Conservation (phyloP, 2,888 invertebrate species). For the Molanna angustata region DNA sequence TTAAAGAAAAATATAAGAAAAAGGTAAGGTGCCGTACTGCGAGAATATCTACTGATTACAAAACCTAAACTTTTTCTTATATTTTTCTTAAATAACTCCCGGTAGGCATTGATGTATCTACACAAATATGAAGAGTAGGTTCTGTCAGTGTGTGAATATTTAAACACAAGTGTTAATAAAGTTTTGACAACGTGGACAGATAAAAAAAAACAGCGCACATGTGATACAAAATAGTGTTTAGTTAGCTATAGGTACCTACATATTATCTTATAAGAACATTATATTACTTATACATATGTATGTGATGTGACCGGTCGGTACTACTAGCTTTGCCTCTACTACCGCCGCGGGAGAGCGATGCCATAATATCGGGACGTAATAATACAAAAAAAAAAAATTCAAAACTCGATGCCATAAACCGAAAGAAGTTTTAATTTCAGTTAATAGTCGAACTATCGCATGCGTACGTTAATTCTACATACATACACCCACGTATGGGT, state of each 20-base stretch:
- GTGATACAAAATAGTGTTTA: too few species aligned
- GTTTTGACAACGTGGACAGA: neutral
- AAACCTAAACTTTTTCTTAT: too few species aligned
- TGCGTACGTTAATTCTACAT: slow-evolving; percentile 19
- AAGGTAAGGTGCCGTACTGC: too few species aligned
- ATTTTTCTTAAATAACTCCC: too few species aligned
- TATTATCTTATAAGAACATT: neutral
- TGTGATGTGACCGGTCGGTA: neutral
- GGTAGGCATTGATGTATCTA: too few species aligned
- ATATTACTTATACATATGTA: neutral
- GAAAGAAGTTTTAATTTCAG: slow-evolving; percentile 19
- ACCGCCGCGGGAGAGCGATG: slow-evolving; percentile 17
- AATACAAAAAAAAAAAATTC: slow-evolving; percentile 8
- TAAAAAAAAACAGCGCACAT: neutral
- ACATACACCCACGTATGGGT: slow-evolving; percentile 13
- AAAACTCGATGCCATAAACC: slow-evolving; percentile 3
- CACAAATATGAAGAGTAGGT: neutral
- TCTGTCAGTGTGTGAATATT: neutral
- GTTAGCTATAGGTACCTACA: neutral
- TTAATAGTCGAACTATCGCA: slow-evolving; percentile 22
- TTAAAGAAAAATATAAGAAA: too few species aligned
- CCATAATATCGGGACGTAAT: slow-evolving; percentile 10
- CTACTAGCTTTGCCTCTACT: neutral
- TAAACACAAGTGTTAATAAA: neutral
- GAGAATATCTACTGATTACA: too few species aligned